Evolutionary conservation across 2,797 vertebrate species (phyloP).

Genomic region (Cetoscarus ocellatus): DNA sequence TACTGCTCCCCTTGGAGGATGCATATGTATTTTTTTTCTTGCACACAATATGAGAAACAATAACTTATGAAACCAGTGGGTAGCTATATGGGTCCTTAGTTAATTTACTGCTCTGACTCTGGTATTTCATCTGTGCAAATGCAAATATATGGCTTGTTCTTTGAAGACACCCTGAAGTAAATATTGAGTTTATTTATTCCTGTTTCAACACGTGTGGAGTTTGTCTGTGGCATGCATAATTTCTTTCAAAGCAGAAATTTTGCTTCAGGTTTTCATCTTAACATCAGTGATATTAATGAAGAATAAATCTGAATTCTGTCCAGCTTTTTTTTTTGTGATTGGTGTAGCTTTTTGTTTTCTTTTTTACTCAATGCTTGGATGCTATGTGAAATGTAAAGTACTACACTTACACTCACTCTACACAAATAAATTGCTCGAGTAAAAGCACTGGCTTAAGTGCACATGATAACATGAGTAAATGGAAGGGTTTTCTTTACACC

Average conservation of each 20-base stretch:
- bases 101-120: slow-evolving; percentile 4
- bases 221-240: background rate
- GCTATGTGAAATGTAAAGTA: too few species aligned
- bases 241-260: background rate
- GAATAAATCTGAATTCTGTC: background rate
- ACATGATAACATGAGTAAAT: too few species aligned
- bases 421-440: too few species aligned
- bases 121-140: slow-evolving; percentile 25
- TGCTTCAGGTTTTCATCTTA: too few species aligned
- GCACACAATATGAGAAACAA: background rate
- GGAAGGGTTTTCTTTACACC: too few species aligned
- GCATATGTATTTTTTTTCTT: slow-evolving; percentile 34
- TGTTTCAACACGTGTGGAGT: slow-evolving; percentile 14
- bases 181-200: background rate
- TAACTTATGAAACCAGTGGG: background rate
- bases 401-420: too few species aligned
- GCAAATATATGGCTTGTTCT: slow-evolving; percentile 4
- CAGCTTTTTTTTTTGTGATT: background rate
- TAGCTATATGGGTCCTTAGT: slow-evolving; percentile 23
- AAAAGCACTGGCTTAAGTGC: too few species aligned
- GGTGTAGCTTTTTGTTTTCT: too few species aligned
- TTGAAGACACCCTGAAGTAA: slow-evolving; percentile 7
- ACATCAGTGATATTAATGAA: background rate
- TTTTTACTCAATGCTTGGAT: too few species aligned
- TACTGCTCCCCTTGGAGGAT: slow-evolving; percentile 24